Evolutionary conservation across 2,888 invertebrate species (phyloP), one percentile per base, ranked within the genome.

Genomic region (Caenorhabditis sp.): DNA sequence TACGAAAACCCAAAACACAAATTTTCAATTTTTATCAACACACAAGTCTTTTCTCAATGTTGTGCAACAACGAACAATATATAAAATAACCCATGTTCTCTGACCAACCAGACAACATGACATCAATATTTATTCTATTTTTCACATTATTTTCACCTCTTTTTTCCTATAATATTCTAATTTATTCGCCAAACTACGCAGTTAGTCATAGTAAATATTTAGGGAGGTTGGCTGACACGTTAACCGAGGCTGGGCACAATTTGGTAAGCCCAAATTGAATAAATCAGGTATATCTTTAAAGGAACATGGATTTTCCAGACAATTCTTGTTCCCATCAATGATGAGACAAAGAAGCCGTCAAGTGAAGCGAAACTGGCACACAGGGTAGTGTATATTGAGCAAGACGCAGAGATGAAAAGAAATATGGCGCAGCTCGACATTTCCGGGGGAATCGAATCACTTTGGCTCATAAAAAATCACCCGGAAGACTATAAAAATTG

Each of bases 171-270:
- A 77, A 77, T 23, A 68, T 66, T 19, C 66, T 77, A 5, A 68
- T 77, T 4, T 69, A 71, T 58, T 69, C 74, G 14, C 69, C 74
- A n/a, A 36, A 66, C 23, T 77, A 66, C 43, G 71, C 66, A 1
- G 69, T 69, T 49, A 71, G 71, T 49, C 77, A 77, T 54, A 65
- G 61, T 53, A 77, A 69, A 27, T 77, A 71, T 60, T 63, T 77
- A 55, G 77, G 69, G 6, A 64, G 59, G 17, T 50, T 77, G 0
- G 77, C 77, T 6, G 74, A 77, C 36, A 74, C 65, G 54, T 62
- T 77, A 0, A 71, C 66, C 0, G 74, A 77, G 49, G 77, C 77
- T 23, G 77, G 77, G 12, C 74, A 77, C 51, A 63, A 77, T 64
- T 74, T 77, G 59, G 77, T 77, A 1, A 64, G 68, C 50, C 19